Evolutionary conservation across 2,113 vertebrate species (phyloP), one percentile per base, ranked within the genome.

Genomic region (Platycercus adscitus): DNA sequence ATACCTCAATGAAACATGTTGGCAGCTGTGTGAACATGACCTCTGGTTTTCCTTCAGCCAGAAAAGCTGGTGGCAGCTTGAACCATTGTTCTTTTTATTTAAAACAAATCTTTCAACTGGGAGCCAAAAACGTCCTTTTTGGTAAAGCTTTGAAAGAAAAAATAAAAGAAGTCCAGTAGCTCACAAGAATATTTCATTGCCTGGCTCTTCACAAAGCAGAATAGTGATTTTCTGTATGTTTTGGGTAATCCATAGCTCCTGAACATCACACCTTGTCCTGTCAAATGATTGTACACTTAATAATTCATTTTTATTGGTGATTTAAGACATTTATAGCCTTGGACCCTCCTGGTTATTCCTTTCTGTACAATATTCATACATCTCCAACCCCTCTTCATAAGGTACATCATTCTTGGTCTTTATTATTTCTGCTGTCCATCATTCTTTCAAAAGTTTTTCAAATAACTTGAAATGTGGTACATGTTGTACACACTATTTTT

Each of bases 11-110:
- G 76, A 84, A 96, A 84, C 26, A 5, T 11, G 39, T 56, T 94
- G 92, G 88, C 76, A 92, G 83, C 52, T 46, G 26, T 2, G 1
- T n/a, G 61, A 29, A 41, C 41, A 6, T 43, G 68, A 77, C 72
- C 95, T 73, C 60, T 80, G 29, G 25, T 91, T 86, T 80, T 39
- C 64, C 76, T 77, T 80, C 68, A 73, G 49, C 3, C 4, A 80
- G 53, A 66, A 56, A 77, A 61, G 79, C 72, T 90, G 50, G 90
- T 91, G 76, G 76, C 75, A 88, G 88, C 79, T 71, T 50, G 75
- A 86, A 58, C 66, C 28, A 33, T 77, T 95, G 87, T 80, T 91
- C 82, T 88, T 88, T 75, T 79, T 78, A 75, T 88, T 96, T 92
- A 93, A 94, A 96, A 81, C 21, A 64, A 88, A 19, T 35, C 95